phyloP scores from a whole-genome alignment of 2,797 vertebrate species.

The Bryconaethiops microstoma region DNA sequence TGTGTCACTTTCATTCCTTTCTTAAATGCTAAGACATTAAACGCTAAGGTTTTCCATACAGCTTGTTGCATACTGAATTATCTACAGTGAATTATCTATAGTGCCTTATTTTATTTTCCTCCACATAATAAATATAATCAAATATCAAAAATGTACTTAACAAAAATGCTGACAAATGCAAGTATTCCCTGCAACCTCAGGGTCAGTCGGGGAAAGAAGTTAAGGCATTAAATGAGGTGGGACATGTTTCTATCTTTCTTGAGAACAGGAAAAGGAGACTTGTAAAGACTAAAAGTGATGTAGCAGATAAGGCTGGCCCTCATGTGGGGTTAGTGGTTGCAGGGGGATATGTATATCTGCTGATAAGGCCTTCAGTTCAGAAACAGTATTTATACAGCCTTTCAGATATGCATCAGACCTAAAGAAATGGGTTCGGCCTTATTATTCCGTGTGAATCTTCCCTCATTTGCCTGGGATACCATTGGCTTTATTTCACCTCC shows the following conservation, averaged over 20 bases:
- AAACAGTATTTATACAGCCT: slow-evolving; percentile 81
- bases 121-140: neutral
- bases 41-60: too few species aligned
- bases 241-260: slow-evolving; percentile 68
- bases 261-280: slow-evolving; percentile 60
- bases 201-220: slow-evolving; percentile 55
- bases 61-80: too few species aligned
- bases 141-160: slow-evolving; percentile 11
- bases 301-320: slow-evolving; percentile 74
- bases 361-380: slow-evolving; percentile 79
- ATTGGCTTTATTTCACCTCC: slow-evolving; percentile 80
- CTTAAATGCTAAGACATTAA: neutral
- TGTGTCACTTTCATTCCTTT: too few species aligned
- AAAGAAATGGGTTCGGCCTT: slow-evolving; percentile 79
- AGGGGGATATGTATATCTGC: slow-evolving; percentile 83
- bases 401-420: slow-evolving; percentile 82
- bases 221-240: slow-evolving; percentile 67
- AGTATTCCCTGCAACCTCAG: neutral
- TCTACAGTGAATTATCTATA: too few species aligned
- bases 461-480: slow-evolving; percentile 82
- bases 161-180: neutral
- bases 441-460: slow-evolving; percentile 83
- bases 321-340: slow-evolving; percentile 79
- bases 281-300: slow-evolving; percentile 75
- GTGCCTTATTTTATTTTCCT: too few species aligned